Conservation (phyloP, 2,113 vertebrate species). For the Gavialis gangeticus region DNA sequence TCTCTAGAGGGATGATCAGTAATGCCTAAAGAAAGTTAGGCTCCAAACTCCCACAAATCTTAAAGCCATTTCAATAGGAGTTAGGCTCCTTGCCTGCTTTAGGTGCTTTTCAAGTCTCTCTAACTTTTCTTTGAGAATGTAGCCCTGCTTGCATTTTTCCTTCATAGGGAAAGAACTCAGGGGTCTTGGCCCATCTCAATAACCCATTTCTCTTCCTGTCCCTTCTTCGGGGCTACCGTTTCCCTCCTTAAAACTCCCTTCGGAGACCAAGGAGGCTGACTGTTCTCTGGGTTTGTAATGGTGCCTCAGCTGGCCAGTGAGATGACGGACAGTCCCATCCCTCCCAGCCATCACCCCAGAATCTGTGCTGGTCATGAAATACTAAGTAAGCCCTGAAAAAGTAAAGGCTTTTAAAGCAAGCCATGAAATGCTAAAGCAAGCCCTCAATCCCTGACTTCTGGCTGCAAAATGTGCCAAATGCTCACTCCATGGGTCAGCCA, state of each 20-base stretch:
- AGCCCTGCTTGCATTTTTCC: not conserved
- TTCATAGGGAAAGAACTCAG: not conserved
- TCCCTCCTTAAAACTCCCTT: not conserved
- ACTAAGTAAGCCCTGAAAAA: too few species aligned
- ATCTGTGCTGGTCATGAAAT: not conserved
- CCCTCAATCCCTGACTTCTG: not conserved
- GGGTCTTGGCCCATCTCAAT: not conserved
- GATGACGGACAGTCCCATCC: not conserved
- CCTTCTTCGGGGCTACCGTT: not conserved
- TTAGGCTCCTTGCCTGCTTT: not conserved
- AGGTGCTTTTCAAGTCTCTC: not conserved
- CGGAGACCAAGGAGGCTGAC: not conserved
- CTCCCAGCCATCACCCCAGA: not conserved
- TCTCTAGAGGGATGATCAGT: not conserved
- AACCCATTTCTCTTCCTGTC: not conserved
- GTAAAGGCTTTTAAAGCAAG: too few species aligned
- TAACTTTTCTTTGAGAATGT: not conserved
- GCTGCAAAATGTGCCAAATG: not conserved
- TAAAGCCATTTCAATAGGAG: not conserved
- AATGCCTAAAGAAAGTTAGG: not conserved
- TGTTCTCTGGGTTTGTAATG: not conserved
- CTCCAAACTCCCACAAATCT: not conserved
- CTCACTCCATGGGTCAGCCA: not conserved
- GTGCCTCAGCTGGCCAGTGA: not conserved
- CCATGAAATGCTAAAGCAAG: not conserved